A percentile compares a stretch with the other conserved stretches of the same genome.
Conservation (phyloP, 1,140 invertebrate species). For the Sycophaga agraensis region DNA sequence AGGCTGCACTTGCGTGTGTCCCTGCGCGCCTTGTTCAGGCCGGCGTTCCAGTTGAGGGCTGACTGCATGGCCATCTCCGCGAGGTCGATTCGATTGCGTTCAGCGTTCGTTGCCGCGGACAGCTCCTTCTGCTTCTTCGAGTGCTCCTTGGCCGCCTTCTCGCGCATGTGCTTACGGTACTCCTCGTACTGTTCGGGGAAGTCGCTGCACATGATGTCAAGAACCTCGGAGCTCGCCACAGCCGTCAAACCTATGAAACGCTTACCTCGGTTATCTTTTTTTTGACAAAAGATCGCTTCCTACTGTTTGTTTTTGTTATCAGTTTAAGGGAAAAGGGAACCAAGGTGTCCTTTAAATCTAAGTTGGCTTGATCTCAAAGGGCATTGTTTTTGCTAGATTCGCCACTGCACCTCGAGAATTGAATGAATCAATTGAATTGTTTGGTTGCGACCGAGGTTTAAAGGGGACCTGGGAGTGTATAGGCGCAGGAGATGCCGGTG, state of each 20-base stretch:
- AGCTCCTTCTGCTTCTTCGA: slow-evolving; percentile 69
- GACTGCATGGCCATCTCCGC: slow-evolving; percentile 85
- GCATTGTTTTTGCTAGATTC: too few relatives aligned
- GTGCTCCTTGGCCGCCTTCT: slow-evolving; percentile 74
- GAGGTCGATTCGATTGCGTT: slow-evolving; percentile 68
- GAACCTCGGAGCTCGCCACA: slow-evolving; percentile 84
- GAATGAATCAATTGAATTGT: too few relatives aligned
- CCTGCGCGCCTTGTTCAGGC: slow-evolving; percentile 74
- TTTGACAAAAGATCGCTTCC: too few relatives aligned
- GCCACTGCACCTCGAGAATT: too few relatives aligned
- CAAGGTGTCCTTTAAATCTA: too few relatives aligned
- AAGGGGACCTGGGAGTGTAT: too few relatives aligned
- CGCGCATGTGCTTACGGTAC: slow-evolving; percentile 79
- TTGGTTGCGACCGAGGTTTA: too few relatives aligned
- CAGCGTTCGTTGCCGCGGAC: slow-evolving; percentile 57
- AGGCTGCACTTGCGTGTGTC: slow-evolving; percentile 71
- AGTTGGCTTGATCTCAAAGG: too few relatives aligned
- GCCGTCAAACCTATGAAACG: slow-evolving; percentile 86
- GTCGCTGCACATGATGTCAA: slow-evolving; percentile 93
- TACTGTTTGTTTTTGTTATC: too few relatives aligned
- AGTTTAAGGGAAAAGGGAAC: too few relatives aligned
- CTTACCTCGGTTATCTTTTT: too few relatives aligned
- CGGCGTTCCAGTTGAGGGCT: slow-evolving; percentile 84
- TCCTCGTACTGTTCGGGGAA: slow-evolving; percentile 95
- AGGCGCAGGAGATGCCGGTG: too few relatives aligned